Percentiles rank a stretch among this genome's conserved stretches.
phyloP scores from a whole-genome alignment of 1,140 invertebrate species.

The Probaryconus sp. region DNA sequence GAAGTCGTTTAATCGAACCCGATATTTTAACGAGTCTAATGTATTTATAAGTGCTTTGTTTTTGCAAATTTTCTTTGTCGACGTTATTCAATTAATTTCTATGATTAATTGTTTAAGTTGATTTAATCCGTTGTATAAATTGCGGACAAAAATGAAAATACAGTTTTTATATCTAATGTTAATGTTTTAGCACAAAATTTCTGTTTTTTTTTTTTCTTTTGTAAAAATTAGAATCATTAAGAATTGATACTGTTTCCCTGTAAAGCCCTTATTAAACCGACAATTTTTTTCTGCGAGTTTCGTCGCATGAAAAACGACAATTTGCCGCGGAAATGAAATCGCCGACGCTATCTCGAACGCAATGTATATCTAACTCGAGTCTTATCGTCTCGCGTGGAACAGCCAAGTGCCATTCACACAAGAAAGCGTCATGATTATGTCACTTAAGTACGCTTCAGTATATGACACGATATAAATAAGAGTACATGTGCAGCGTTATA shows the following conservation, averaged over 20 bases:
- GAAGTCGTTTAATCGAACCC: constrained; percentile 20
- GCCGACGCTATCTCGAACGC: constrained; percentile 12
- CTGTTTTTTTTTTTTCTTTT: too few relatives aligned
- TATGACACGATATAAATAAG: constrained; percentile 36
- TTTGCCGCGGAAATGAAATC: constrained; percentile 38
- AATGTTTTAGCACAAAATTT: too few relatives aligned
- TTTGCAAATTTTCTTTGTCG: constrained; percentile 2
- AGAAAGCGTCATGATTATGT: constrained; percentile 53
- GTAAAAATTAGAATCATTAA: too few relatives aligned
- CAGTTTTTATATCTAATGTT: too few relatives aligned
- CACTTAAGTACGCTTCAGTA: constrained; percentile 34
- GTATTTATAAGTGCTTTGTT: constrained; percentile 9
- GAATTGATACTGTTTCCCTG: too few relatives aligned
- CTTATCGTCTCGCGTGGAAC: constrained; percentile 43
- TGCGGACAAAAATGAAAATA: too few relatives aligned
- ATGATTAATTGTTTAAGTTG: too few relatives aligned
- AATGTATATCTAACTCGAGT: constrained; percentile 12
- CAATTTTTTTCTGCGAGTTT: constrained; percentile 28
- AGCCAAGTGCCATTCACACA: constrained; percentile 47
- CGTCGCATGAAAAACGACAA: constrained; percentile 20
- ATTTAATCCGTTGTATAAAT: too few relatives aligned
- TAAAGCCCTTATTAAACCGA: background rate
- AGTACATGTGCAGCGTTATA: constrained; percentile 13
- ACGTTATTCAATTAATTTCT: constrained; percentile 10
- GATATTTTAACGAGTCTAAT: constrained; percentile 28